Conservation (phyloP, 1,140 invertebrate genomes). For the Calliphora vicina region DNA sequence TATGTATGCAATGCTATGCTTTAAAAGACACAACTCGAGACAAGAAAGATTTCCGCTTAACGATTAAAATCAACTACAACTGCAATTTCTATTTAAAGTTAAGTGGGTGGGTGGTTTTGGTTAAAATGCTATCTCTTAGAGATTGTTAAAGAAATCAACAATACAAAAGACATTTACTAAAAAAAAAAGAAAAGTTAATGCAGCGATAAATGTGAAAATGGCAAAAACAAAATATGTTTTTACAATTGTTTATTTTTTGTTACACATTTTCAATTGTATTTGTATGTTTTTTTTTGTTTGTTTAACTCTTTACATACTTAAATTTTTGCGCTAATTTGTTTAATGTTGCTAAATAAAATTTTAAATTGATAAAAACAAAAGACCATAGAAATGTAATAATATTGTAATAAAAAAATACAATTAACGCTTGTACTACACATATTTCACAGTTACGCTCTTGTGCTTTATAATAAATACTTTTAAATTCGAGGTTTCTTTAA, state of each 20-base stretch:
- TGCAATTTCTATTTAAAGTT: neutral
- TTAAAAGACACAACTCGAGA: neutral
- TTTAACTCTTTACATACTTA: neutral
- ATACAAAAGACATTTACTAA: neutral
- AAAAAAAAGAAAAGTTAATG: neutral
- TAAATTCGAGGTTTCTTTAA: neutral
- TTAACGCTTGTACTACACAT: neutral
- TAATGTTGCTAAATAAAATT: neutral
- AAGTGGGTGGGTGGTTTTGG: neutral
- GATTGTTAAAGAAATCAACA: neutral
- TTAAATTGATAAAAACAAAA: neutral
- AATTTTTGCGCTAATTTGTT: neutral
- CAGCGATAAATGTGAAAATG: neutral
- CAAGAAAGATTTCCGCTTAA: neutral
- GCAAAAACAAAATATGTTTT: neutral
- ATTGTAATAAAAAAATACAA: too few relatives aligned
- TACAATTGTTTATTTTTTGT: neutral
- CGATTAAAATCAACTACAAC: neutral
- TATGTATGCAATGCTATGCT: too few relatives aligned
- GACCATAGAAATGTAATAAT: neutral
- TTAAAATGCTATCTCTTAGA: neutral
- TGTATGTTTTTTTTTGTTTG: neutral
- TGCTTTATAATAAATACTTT: neutral
- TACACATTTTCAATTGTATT: neutral
- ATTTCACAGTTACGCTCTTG: neutral